phyloP scores from a whole-genome alignment of 2,797 vertebrate genomes.

The Arctocebus calabarensis region DNA sequence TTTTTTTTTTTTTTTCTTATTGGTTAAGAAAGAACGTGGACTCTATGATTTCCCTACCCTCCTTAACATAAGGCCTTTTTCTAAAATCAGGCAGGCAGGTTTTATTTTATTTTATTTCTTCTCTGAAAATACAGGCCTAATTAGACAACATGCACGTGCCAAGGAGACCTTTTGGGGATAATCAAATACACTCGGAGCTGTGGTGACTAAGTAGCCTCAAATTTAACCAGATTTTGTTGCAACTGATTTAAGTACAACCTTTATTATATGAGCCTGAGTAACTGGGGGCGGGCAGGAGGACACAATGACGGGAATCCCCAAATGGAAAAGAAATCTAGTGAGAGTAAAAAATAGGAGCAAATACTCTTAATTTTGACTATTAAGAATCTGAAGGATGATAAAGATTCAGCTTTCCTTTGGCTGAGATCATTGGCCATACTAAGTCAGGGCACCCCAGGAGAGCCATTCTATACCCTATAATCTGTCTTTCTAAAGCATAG shows the following conservation, averaged over 20 bases:
- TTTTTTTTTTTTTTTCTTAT: background rate
- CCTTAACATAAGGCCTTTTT: background rate
- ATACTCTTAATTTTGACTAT: constrained; percentile 38
- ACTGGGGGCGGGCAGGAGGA: background rate
- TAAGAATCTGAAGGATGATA: background rate
- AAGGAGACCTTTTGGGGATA: background rate
- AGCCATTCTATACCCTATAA: background rate
- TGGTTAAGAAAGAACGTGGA: background rate
- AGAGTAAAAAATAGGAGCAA: background rate
- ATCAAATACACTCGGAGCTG: background rate
- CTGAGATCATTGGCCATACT: background rate
- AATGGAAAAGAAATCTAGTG: constrained; percentile 24
- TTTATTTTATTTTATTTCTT: constrained; percentile 44
- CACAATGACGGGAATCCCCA: background rate
- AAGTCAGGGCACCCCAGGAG: background rate
- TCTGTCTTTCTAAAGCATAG: background rate
- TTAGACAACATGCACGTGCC: background rate
- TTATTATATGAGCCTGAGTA: background rate
- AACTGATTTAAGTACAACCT: constrained; percentile 39
- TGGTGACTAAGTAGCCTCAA: background rate
- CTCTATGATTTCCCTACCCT: background rate
- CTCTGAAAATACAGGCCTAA: background rate
- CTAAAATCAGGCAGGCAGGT: background rate
- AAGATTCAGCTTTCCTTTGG: background rate
- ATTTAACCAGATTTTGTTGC: background rate